Evolutionary conservation across 2,888 invertebrate species (phyloP).

Genomic region (Idaea biselata): DNA sequence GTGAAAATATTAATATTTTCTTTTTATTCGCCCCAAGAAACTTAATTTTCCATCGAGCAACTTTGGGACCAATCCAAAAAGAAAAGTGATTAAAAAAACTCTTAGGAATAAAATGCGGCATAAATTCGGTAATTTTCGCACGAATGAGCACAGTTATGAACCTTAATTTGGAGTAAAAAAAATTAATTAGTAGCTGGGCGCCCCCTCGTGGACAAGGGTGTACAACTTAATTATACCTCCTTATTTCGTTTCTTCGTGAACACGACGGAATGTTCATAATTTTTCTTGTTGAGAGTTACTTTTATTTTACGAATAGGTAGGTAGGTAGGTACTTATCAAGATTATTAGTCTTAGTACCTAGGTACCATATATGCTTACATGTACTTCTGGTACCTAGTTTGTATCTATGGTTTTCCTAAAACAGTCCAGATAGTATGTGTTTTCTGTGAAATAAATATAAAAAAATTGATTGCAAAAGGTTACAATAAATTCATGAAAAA

Average conservation of each 20-base stretch:
- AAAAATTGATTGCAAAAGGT: too few species aligned
- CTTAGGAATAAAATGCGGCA: conserved; percentile 60
- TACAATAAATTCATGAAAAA: too few species aligned
- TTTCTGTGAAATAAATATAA: too few species aligned
- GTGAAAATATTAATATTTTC: conserved; percentile 7
- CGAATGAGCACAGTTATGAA: conserved; percentile 52
- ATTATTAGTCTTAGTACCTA: too few species aligned
- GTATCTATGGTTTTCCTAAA: too few species aligned
- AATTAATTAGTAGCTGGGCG: conserved; percentile 66
- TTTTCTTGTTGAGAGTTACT: neutral
- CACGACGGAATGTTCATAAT: neutral
- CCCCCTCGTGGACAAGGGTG: conserved; percentile 49
- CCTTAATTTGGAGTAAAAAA: conserved; percentile 60
- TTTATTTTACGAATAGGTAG: neutral
- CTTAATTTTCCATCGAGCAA: conserved; percentile 29
- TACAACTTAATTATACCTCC: conserved; percentile 36
- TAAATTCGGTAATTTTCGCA: conserved; percentile 69
- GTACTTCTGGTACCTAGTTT: too few species aligned
- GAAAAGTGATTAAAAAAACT: conserved; percentile 60
- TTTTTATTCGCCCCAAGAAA: conserved; percentile 1
- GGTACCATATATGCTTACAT: too few species aligned
- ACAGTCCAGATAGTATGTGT: too few species aligned
- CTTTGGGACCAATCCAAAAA: conserved; percentile 36
- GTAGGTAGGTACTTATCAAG: too few species aligned
- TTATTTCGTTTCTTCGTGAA: conserved; percentile 19